These are phyloP conservation scores for Eospalax fontanierii DNA, from an alignment of 2,797 vertebrate genomes.

Conservation along the genomic window DNA sequence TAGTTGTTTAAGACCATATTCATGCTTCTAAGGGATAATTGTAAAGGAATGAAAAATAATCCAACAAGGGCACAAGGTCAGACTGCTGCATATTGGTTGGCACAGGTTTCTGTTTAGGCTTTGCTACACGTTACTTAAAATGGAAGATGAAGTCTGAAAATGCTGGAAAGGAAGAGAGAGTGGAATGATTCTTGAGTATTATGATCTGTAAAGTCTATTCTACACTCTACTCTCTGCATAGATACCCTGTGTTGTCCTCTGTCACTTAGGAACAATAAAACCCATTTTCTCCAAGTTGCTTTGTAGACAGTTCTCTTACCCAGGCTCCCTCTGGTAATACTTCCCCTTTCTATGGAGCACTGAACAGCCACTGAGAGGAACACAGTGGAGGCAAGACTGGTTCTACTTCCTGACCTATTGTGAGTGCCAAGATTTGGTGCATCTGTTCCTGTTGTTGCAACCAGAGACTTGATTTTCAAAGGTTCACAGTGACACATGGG, in stretches of 20 bases:
- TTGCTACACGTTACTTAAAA: constrained; percentile 5
- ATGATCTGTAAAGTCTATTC: background rate
- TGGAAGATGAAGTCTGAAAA: background rate
- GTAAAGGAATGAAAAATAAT: constrained; percentile 1
- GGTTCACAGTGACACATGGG: background rate
- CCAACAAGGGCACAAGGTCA: background rate
- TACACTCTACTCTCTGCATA: background rate
- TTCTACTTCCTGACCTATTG: background rate
- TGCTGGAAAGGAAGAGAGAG: background rate
- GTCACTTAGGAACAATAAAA: background rate
- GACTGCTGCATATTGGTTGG: background rate
- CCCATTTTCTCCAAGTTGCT: constrained; percentile 51
- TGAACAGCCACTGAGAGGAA: background rate
- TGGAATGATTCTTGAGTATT: background rate
- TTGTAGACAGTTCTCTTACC: background rate
- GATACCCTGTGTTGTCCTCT: background rate
- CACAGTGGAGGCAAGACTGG: background rate
- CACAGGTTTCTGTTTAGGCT: background rate
- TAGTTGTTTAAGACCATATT: constrained; percentile 9
- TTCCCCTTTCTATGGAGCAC: background rate
- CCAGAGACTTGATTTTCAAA: background rate
- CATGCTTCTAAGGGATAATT: constrained; percentile 53
- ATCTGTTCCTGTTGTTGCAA: constrained; percentile 2
- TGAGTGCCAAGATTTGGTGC: background rate
- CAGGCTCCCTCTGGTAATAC: background rate